Base-by-base conservation (phyloP, 1,140 invertebrate species). In the Druon quercuslanigerum region DNA sequence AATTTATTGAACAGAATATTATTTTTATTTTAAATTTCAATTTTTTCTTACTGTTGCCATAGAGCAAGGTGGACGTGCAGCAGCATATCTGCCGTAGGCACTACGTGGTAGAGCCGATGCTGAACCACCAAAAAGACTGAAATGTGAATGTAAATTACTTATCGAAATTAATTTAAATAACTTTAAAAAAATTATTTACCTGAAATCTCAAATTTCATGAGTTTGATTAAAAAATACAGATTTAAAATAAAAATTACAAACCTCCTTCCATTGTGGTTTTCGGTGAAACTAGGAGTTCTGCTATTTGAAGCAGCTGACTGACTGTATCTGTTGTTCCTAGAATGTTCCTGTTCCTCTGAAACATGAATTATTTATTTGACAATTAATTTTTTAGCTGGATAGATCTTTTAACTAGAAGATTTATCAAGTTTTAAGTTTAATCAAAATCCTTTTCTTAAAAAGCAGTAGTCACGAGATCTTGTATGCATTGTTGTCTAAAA, bases 1-100 rank as follows among this genome's bases (percentile, higher is more conserved):
- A 46, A 11, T 46, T 46, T 11, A 0, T 1, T 46, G 8, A 46
- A 46, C 6, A 46, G 40, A 46, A 5, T 56, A 17, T 54, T 17
- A 54, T 20, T 8, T 9, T 17, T 17, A 5, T 8, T 56, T 56
- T 17, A 3, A 56, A 19, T 14, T 60, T 51, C 72, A 50, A 17
- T 57, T 74, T 73, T 74, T 19, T 87, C 87, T 89, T 82, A 94
- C 94, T 90, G 94, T 93, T 75, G 93, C 93, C 93, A 94, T 94
- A 75, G 93, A 94, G 88, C 94, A 94, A 54, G 91, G 92, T 77
- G 94, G 94, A 82, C 93, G 91, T 25, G 90, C 91, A 2, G 94
- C 94, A 51, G 92, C 94, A 85, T 94, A 94, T 82, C 94, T 92
- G 77, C 94, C 92, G 80, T 91, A 92, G 74, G 90, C 83, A 76